These are phyloP conservation scores for Syndactyla subalaris DNA, from an alignment of 2,797 vertebrate species.

Conservation along the genomic window DNA sequence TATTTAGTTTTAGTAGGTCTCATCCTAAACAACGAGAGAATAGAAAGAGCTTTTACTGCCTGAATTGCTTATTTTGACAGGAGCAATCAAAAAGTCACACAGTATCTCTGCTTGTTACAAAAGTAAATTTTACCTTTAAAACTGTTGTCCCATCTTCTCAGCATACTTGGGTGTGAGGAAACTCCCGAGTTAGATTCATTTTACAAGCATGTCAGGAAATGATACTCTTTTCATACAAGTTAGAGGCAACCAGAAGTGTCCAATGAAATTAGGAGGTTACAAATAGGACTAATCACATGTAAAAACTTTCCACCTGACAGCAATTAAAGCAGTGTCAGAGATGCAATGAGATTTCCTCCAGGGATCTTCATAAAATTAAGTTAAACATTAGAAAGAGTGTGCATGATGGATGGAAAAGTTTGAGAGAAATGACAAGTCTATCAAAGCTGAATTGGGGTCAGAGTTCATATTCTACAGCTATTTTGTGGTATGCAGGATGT, in stretches of 20 bases:
- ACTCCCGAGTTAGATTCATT: not conserved
- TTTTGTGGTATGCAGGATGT: slow-evolving; percentile 38
- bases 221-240: not conserved
- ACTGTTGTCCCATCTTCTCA: not conserved
- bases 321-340: slow-evolving; percentile 40
- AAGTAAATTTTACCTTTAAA: not conserved
- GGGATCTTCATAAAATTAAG: not conserved
- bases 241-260: not conserved
- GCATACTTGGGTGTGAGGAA: not conserved
- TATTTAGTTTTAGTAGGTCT: not conserved
- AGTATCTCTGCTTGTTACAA: not conserved
- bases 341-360: slow-evolving; percentile 18
- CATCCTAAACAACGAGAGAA: not conserved
- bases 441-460: slow-evolving; percentile 25
- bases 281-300: slow-evolving; percentile 11
- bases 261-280: slow-evolving; percentile 27
- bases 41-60: not conserved
- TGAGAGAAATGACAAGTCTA: slow-evolving; percentile 5
- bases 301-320: slow-evolving; percentile 43
- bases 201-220: not conserved
- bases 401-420: slow-evolving; percentile 7
- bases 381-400: not conserved
- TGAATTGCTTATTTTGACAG: not conserved
- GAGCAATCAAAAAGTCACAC: not conserved
- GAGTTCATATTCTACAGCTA: slow-evolving; percentile 32